These are phyloP conservation scores for Micromussa lordhowensis DNA, from an alignment of 92 coral and sea anemone species.

Conservation along the genomic window DNA sequence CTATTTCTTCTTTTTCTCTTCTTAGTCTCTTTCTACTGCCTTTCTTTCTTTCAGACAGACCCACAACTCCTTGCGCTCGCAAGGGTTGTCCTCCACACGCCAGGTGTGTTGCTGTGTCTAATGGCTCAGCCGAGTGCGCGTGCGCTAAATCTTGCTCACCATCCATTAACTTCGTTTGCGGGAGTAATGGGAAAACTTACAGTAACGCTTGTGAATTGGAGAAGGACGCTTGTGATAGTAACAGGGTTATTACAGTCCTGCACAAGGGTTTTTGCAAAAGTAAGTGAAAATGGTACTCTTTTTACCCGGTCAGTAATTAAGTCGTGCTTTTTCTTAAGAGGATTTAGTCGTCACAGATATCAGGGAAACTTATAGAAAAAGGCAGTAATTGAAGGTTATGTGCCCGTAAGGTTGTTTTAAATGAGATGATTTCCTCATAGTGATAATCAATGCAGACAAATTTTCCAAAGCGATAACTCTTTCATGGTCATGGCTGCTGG, in stretches of 20 bases:
- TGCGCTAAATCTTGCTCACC: slow-evolving; percentile 79
- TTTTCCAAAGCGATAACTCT: background rate
- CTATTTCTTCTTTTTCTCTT: background rate
- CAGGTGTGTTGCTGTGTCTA: slow-evolving; percentile 58
- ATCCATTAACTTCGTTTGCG: slow-evolving; percentile 66
- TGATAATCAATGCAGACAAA: background rate
- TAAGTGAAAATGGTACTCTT: background rate
- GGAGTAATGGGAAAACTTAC: slow-evolving; percentile 77
- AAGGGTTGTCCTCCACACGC: slow-evolving; percentile 70
- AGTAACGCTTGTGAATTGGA: slow-evolving; percentile 74
- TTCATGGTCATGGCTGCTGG: background rate
- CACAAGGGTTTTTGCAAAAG: slow-evolving; percentile 75
- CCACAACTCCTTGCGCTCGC: slow-evolving; percentile 62
- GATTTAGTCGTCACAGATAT: too few species aligned
- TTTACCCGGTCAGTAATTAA: background rate
- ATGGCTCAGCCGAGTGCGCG: slow-evolving; percentile 77
- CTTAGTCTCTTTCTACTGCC: background rate
- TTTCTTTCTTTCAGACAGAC: slow-evolving; percentile 19
- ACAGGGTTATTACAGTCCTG: slow-evolving; percentile 40
- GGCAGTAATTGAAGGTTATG: too few species aligned
- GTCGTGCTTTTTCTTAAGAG: background rate
- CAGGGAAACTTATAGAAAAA: too few species aligned
- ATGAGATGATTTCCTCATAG: too few species aligned
- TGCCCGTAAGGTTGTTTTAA: too few species aligned
- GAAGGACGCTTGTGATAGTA: slow-evolving; percentile 74